These are phyloP conservation scores for Ceyx erithaca DNA, from an alignment of 2,797 vertebrate genomes.

Conservation along the genomic window DNA sequence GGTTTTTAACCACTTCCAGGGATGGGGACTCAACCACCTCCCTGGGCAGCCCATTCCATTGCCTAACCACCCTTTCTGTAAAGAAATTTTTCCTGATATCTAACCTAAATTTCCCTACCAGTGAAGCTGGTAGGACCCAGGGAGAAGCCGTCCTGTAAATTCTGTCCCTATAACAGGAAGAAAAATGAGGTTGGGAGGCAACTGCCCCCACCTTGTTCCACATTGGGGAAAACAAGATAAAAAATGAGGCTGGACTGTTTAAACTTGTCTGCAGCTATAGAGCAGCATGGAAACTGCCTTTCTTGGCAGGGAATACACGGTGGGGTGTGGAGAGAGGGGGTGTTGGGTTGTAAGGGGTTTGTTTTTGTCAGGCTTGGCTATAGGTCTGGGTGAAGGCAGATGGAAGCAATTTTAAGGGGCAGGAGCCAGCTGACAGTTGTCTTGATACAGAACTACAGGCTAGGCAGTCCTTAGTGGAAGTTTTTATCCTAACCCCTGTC, in stretches of 20 bases:
- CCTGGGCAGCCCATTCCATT: too few species aligned
- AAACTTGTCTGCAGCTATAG: background rate
- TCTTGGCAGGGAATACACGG: background rate
- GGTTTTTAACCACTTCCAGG: too few species aligned
- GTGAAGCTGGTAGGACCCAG: background rate
- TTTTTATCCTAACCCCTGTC: background rate
- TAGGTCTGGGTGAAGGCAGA: constrained; percentile 5
- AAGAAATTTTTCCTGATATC: too few species aligned
- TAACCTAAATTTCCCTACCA: too few species aligned
- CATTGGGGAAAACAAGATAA: rapidly evolving
- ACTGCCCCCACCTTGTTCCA: background rate
- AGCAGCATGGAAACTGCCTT: background rate
- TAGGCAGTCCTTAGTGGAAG: background rate
- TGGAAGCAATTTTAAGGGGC: constrained; percentile 50
- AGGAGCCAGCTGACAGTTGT: constrained; percentile 26
- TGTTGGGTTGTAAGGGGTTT: background rate
- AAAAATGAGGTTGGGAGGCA: background rate
- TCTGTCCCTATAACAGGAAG: background rate
- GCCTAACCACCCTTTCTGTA: too few species aligned
- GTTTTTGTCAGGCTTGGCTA: constrained; percentile 24
- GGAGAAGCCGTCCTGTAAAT: background rate
- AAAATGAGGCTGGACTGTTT: background rate
- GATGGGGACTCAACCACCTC: too few species aligned
- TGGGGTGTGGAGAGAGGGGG: background rate
- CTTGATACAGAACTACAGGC: background rate